Base-by-base conservation (phyloP, 2,888 invertebrate genomes). In the Ectemnius cavifrons region DNA sequence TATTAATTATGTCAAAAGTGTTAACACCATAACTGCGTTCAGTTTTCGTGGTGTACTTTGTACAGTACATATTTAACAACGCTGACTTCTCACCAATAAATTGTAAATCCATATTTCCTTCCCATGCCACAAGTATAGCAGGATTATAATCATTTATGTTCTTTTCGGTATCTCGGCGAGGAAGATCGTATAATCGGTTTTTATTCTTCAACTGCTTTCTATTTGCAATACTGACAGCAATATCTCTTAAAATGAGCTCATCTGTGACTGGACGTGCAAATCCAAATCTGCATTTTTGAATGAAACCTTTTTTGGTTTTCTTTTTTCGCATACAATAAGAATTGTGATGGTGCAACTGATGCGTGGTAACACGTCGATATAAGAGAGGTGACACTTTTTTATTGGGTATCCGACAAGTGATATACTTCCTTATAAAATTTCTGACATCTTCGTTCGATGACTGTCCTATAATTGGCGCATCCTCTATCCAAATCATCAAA, bases 401-500 rank as follows among this genome's bases (percentile, higher is more conserved):
- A 83, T 20, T 20, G 20, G 20, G 20, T 20, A 20, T 20, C 20
- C 20, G 20, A 20, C 20, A 20, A 20, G 20, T 81, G 1, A 83
- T 68, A 64, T 86, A 78, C 64, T 85, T 73, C 23, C 65, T 62
- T 62, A 86, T 84, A 66, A 87, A 87, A 27, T 70, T 27, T 28
- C 79, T 78, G 8, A 87, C 83, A 69, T 85, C 81, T 27, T 85
- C 79, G 27, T 78, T 58, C 4, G 82, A 66, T 14, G 81, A 80
- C 57, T 71, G 49, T 63, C 80, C 82, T 20, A 84, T 73, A 14
- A 82, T 79, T 5, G 85, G 83, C 14, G 83, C 84, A 73, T 82
- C 74, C 75, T 88, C 76, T 2, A 87, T 82, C 87, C 87, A 88
- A 64, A 88, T 74, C 64, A 88, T 71, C 8, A 82, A 62, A 75